Base-by-base conservation (phyloP, 1,140 invertebrate genomes). In the Euschistus heros region DNA sequence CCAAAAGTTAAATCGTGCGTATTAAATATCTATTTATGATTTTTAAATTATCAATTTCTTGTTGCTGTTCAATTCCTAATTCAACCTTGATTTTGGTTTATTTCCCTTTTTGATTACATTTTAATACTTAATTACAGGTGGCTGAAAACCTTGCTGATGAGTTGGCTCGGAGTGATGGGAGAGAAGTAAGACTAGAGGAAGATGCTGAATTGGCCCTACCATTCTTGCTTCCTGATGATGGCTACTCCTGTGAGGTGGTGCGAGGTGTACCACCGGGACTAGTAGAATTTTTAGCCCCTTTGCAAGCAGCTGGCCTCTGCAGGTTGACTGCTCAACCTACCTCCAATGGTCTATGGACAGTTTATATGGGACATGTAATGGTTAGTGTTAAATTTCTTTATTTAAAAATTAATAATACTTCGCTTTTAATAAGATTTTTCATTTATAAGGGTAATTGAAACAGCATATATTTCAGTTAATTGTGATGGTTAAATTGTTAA, bases 191-290 rank as follows among this genome's bases (percentile, higher is more conserved):
- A 50, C 71, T 86, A 13, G 86, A 88, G 70, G 97, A 99, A 76
- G 91, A 93, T 72, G 82, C 85, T 14, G 88, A 93, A 70, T 80
- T 98, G 20, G 87, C 91, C 70, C 78, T 98, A 18, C 92, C 91
- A 5, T 87, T 99, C 63, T 77, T 98, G 6, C 79, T 99, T 15
- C 97, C 97, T 0, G 94, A 97, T 73, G 96, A 99, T 79, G 96
- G 96, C 15, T 99, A 98, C 78, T 95, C 94, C 72, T 96, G 94
- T 77, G 95, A 98, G 78, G 91, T 97, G 47, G 91, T 95, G 55
- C 80, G 89, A 61, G 94, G 94, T 37, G 86, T 96, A 55, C 94
- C 94, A 20, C 86, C 87, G n/a, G 70, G 69, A 0, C 78, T 98
- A 24, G 86, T 89, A 0, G 94, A 98, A 74, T 97, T 97, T 74